Percentiles rank a stretch among this genome's conserved stretches.
Conservation (phyloP, 37 sponge, comb jelly and placozoan species). For the Mnemiopsis leidyi region DNA sequence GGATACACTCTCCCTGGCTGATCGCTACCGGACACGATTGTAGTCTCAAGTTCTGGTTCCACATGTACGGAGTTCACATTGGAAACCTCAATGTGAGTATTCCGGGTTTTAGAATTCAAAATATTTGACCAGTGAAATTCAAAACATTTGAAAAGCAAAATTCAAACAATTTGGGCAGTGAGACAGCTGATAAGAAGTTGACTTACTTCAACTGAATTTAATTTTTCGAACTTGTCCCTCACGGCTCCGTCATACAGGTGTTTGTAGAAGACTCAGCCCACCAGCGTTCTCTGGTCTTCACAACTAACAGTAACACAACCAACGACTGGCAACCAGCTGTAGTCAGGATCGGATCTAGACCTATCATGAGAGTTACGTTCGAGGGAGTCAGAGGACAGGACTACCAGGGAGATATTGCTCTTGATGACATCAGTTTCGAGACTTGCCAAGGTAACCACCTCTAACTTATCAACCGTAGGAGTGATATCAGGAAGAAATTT, state of each 20-base stretch:
- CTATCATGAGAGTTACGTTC: constrained; percentile 26
- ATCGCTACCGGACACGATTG: neutral
- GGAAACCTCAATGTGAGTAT: constrained; percentile 61
- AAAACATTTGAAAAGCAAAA: too few relatives aligned
- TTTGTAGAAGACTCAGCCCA: constrained; percentile 24
- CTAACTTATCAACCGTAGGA: too few relatives aligned
- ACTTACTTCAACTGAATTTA: too few relatives aligned
- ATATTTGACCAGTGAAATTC: too few relatives aligned
- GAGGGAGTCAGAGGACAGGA: constrained; percentile 40
- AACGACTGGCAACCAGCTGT: neutral
- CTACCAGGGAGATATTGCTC: constrained; percentile 66
- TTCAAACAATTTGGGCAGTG: too few relatives aligned
- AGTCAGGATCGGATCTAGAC: neutral
- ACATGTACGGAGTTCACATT: constrained; percentile 67
- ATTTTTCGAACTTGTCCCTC: too few relatives aligned
- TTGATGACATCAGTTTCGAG: constrained; percentile 68
- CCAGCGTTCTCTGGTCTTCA: neutral
- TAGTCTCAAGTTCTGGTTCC: constrained; percentile 66
- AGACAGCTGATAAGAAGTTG: too few relatives aligned
- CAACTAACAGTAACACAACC: neutral
- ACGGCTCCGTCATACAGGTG: neutral
- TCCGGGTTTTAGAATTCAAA: too few relatives aligned
- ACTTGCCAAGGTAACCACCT: neutral
- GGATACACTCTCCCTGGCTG: constrained; percentile 15
- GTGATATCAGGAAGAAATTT: neutral